phyloP scores from a whole-genome alignment of 2,797 vertebrate genomes.

The Selene dorsalis region DNA sequence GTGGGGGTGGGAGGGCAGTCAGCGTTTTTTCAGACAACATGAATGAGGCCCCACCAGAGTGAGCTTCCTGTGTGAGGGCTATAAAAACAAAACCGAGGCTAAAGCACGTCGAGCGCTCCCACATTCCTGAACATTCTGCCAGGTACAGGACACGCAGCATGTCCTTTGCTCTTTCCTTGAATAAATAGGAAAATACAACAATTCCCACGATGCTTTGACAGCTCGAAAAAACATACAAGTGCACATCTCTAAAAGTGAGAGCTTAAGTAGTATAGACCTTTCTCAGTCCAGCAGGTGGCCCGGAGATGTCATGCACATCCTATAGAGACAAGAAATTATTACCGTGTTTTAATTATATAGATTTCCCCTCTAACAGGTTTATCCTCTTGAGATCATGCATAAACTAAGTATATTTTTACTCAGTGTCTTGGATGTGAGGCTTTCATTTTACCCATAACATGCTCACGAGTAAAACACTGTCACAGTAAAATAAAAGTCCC shows the following conservation, averaged over 20 bases:
- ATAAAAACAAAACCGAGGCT: slow-evolving; percentile 81
- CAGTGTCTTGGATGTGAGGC: not conserved
- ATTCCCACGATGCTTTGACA: slow-evolving; percentile 28
- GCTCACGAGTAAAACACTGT: not conserved
- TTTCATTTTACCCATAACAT: not conserved
- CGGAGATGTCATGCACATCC: not conserved
- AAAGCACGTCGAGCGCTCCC: slow-evolving; percentile 74
- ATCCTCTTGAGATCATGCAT: not conserved
- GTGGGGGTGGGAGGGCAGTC: slow-evolving; percentile 79
- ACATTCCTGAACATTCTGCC: slow-evolving; percentile 79
- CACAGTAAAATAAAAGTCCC: not conserved
- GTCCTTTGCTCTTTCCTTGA: slow-evolving; percentile 31
- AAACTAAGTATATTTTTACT: not conserved
- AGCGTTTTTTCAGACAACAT: slow-evolving; percentile 84
- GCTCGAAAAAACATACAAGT: not conserved
- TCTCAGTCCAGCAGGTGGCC: slow-evolving; percentile 7
- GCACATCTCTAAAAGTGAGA: not conserved
- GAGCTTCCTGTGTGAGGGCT: slow-evolving; percentile 84
- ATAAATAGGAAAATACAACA: slow-evolving; percentile 42
- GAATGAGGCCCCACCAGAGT: slow-evolving; percentile 81
- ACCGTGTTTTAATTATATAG: not conserved
- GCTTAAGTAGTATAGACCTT: not conserved
- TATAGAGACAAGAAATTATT: not conserved
- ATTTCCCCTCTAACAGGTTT: not conserved
- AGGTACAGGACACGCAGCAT: slow-evolving; percentile 70